Evolutionary conservation across 2,797 vertebrate genomes (phyloP).

Genomic region (Podargus strigoides): DNA sequence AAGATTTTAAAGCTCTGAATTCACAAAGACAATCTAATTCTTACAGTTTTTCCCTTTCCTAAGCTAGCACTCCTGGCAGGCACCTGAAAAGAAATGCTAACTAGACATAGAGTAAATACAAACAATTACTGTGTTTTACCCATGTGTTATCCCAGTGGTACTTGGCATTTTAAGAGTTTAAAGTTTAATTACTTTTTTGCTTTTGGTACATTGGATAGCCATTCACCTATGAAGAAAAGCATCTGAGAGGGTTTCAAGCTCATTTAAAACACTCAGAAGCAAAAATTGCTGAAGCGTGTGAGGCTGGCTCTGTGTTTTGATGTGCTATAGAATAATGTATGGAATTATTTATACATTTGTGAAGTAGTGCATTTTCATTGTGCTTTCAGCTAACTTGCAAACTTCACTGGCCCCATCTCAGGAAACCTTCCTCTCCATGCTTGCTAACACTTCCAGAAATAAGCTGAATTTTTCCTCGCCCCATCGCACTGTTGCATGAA

Average conservation of each 20-base stretch:
- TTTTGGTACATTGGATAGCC: conserved; percentile 58
- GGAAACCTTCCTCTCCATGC: neutral
- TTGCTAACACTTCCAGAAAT: neutral
- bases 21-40: conserved; percentile 9
- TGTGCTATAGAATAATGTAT: conserved; percentile 30
- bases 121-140: conserved; percentile 55
- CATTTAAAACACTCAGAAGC: conserved; percentile 53
- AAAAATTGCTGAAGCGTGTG: conserved; percentile 25
- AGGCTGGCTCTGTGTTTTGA: conserved; percentile 48
- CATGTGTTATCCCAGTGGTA: conserved; percentile 42
- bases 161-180: conserved; percentile 67
- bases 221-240: conserved; percentile 61
- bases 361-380: conserved; percentile 6
- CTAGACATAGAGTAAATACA: conserved; percentile 46
- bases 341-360: conserved; percentile 42
- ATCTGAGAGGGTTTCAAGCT: conserved; percentile 46
- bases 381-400: conserved; percentile 8
- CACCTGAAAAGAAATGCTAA: conserved; percentile 44
- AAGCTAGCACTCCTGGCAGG: conserved; percentile 12
- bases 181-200: conserved; percentile 70
- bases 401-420: neutral
- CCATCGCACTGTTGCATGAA: neutral
- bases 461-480: neutral
- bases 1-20: conserved; percentile 23
- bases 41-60: neutral